Evolutionary conservation across 2,888 invertebrate genomes (phyloP), one percentile per base, ranked within the genome.

Genomic region (Suillia variegata): DNA sequence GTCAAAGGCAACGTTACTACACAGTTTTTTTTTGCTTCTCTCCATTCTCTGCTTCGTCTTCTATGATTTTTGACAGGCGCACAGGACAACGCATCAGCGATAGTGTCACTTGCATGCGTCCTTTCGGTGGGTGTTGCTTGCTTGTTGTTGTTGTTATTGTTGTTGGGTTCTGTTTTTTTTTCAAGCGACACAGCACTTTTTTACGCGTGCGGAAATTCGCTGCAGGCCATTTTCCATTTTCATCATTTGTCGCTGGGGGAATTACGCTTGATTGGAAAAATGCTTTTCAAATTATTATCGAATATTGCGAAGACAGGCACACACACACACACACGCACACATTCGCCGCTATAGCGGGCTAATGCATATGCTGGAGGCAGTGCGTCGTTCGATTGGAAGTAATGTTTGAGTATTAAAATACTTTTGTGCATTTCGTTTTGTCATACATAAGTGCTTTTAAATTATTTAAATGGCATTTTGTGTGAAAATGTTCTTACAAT

Each of bases 1-100:
- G 74, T 80, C 80, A 78, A 75, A 77, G 70, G 68, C 68, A 70
- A 73, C 34, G 60, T 55, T 22, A 10, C n/a, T 15, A 2, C 48
- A 20, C 31, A 17, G 15, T 38, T 20, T 15, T 53, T 24, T 51
- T 20, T 45, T 49, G 52, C 58, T 61, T 56, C 58, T 66, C 61
- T 63, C 58, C 59, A 34, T 67, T n/a, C n/a, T n/a, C n/a, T 45
- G 45, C 45, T 56, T 66, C 57, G 58, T 61, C 51, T 67, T 62
- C 58, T 56, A 61, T 65, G 42, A n/a, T 64, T 70, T 76, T 69
- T 76, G 72, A 77, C 74, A 76, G 74, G 73, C 47, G 55, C n/a
- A n/a, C 55, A 59, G 62, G 55, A 62, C 59, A 60, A 50, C 58
- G n/a, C 56, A 56, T 58, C 56, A 38, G 58, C 53, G 63, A 65